phyloP scores from a whole-genome alignment of 2,113 vertebrate genomes.

The Tylochromis polylepis region DNA sequence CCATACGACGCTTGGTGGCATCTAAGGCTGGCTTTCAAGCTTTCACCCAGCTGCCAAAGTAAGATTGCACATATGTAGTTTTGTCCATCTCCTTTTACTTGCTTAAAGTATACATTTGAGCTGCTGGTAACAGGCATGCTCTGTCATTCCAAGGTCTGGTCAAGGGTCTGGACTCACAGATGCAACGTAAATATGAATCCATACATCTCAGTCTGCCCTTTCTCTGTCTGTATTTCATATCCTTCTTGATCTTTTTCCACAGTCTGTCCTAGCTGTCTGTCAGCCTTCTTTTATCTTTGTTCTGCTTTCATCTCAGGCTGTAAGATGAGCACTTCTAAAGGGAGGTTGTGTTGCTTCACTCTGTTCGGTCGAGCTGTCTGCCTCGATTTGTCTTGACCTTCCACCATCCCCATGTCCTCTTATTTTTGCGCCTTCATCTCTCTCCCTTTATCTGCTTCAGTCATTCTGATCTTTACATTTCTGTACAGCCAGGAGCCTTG shows the following conservation, averaged over 20 bases:
- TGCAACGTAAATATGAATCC: slow-evolving; percentile 76
- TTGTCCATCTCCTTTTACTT: neutral
- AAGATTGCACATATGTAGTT: slow-evolving; percentile 42
- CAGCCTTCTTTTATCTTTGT: slow-evolving; percentile 26
- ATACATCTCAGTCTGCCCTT: slow-evolving; percentile 70
- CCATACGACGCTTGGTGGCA: slow-evolving; percentile 90
- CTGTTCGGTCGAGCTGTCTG: slow-evolving; percentile 13
- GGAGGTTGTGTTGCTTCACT: slow-evolving; percentile 17
- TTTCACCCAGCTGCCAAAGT: slow-evolving; percentile 97
- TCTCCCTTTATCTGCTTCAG: neutral
- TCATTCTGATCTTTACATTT: neutral
- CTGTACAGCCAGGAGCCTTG: neutral
- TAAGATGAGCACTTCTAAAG: slow-evolving; percentile 17
- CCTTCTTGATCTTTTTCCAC: neutral
- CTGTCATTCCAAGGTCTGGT: slow-evolving; percentile 76
- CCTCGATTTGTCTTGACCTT: slow-evolving; percentile 18
- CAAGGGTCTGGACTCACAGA: slow-evolving; percentile 71
- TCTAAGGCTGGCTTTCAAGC: slow-evolving; percentile 98
- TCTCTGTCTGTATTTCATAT: slow-evolving; percentile 15
- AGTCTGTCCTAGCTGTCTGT: neutral
- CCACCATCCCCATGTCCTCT: slow-evolving; percentile 4
- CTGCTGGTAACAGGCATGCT: slow-evolving; percentile 65
- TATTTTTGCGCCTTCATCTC: slow-evolving; percentile 4
- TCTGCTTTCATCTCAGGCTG: slow-evolving; percentile 40
- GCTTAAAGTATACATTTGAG: slow-evolving; percentile 15